These are phyloP conservation scores for Ammospiza nelsoni DNA, from an alignment of 2,113 vertebrate species.

Conservation along the genomic window DNA sequence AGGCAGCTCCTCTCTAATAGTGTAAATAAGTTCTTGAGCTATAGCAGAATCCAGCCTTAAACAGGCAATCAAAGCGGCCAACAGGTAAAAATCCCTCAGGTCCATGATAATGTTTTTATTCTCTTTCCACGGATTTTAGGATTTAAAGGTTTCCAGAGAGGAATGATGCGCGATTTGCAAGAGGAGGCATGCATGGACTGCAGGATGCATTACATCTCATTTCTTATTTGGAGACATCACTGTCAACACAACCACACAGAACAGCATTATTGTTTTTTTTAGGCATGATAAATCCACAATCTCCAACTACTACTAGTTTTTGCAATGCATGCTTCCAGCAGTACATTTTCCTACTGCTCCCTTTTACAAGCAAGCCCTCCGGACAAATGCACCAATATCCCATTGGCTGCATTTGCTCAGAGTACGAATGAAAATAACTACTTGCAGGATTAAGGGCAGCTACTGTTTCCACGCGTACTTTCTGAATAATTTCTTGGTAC, in stretches of 20 bases:
- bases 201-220: slow-evolving; percentile 84
- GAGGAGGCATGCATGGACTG: slow-evolving; percentile 80
- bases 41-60: slow-evolving; percentile 95
- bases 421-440: slow-evolving; percentile 58
- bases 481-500: slow-evolving; percentile 47
- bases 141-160: slow-evolving; percentile 77
- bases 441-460: slow-evolving; percentile 65
- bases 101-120: slow-evolving; percentile 90
- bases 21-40: slow-evolving; percentile 99
- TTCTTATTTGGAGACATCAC: slow-evolving; percentile 83
- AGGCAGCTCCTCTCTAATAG: slow-evolving; percentile 97
- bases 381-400: slow-evolving; percentile 58
- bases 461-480: slow-evolving; percentile 55
- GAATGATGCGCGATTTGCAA: slow-evolving; percentile 71
- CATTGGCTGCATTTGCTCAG: slow-evolving; percentile 46
- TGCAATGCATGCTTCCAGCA: slow-evolving; percentile 32
- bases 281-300: slow-evolving; percentile 59
- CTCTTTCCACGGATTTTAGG: slow-evolving; percentile 77
- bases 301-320: slow-evolving; percentile 65
- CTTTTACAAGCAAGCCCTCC: background rate
- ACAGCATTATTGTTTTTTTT: slow-evolving; percentile 79
- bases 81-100: slow-evolving; percentile 99
- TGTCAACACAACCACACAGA: slow-evolving; percentile 90
- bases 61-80: slow-evolving; percentile 93
- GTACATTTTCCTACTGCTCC: background rate